A percentile compares a stretch with the other conserved stretches of the same genome.
phyloP scores from a whole-genome alignment of 2,888 invertebrate species.

The Drosophila yooni region DNA sequence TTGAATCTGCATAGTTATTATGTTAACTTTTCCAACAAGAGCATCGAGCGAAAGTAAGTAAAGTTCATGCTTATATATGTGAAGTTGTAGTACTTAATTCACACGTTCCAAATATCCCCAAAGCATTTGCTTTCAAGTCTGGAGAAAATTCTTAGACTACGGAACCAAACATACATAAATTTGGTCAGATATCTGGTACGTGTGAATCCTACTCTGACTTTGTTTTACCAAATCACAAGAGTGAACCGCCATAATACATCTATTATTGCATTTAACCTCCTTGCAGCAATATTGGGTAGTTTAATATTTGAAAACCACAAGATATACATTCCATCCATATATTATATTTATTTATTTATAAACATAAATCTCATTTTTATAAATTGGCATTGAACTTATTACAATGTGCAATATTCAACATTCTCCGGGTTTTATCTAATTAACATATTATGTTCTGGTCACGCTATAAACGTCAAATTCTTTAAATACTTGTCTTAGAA shows the following conservation, averaged over 20 bases:
- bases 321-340: background rate
- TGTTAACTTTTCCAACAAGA: background rate
- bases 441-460: background rate
- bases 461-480: background rate
- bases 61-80: background rate
- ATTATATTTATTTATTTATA: background rate
- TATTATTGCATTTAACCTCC: background rate
- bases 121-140: conserved; percentile 47
- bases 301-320: background rate
- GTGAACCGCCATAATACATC: background rate
- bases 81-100: conserved; percentile 12
- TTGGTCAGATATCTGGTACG: conserved; percentile 44
- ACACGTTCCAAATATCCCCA: conserved; percentile 51
- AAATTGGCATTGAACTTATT: background rate
- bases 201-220: conserved; percentile 25
- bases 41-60: conserved; percentile 44
- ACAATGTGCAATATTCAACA: too few species aligned
- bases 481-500: background rate
- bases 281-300: background rate
- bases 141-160: conserved; percentile 46
- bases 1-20: conserved; percentile 5
- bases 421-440: background rate
- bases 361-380: background rate
- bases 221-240: conserved; percentile 1
- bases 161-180: conserved; percentile 19